Conservation (phyloP, 2,888 invertebrate genomes). For the Autographa gamma region DNA sequence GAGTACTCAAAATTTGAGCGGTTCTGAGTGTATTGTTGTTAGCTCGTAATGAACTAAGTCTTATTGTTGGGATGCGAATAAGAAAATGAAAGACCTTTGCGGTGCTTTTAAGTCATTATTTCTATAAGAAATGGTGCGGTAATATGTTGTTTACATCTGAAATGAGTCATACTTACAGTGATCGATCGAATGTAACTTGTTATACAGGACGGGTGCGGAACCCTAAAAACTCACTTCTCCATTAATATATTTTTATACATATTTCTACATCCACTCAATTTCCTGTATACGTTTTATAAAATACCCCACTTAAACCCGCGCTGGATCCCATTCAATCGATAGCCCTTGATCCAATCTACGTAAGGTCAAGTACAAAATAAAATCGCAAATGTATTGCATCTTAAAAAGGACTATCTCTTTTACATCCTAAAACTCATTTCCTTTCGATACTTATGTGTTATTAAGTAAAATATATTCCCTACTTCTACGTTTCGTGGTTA, state of each 20-base stretch:
- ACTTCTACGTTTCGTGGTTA: constrained; percentile 25
- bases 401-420: background rate
- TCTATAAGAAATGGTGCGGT: too few species aligned
- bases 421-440: background rate
- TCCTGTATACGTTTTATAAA: constrained; percentile 4
- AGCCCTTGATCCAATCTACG: constrained; percentile 1
- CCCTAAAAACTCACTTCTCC: too few species aligned
- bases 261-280: background rate
- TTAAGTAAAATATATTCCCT: constrained; percentile 41
- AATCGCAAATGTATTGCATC: constrained; percentile 1
- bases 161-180: background rate
- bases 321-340: constrained; percentile 13
- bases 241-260: background rate
- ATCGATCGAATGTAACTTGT: background rate
- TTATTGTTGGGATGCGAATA: background rate
- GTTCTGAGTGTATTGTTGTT: constrained; percentile 10
- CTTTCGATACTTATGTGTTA: constrained; percentile 17
- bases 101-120: background rate
- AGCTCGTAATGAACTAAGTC: background rate
- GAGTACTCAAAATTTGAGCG: constrained; percentile 34
- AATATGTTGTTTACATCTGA: background rate
- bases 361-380: constrained; percentile 8
- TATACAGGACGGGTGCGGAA: too few species aligned
- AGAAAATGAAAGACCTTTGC: background rate
- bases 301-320: constrained; percentile 5